phyloP scores from a whole-genome alignment of 2,113 vertebrate species.

The Lota lota region DNA sequence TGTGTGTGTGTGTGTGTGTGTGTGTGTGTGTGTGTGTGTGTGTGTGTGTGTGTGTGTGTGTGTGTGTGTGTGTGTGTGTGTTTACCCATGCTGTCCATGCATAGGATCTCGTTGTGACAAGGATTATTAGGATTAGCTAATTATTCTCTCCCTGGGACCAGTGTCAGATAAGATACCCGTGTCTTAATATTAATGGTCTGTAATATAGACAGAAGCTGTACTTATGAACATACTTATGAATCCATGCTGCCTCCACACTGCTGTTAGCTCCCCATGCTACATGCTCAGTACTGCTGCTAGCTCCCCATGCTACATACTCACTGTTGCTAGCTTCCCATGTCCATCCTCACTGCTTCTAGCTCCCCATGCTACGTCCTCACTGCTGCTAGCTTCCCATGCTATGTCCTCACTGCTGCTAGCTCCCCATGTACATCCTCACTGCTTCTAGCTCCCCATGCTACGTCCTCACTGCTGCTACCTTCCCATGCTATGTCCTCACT shows the following conservation, averaged over 20 bases:
- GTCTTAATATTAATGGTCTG: conserved; percentile 69
- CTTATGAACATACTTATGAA: too few relatives aligned
- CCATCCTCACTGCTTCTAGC: too few relatives aligned
- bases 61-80: conserved; percentile 29
- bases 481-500: too few relatives aligned
- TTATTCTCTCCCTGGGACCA: conserved; percentile 70
- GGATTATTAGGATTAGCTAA: conserved; percentile 71
- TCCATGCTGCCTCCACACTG: conserved; percentile 25
- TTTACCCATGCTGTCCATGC: conserved; percentile 38
- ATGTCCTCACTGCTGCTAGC: too few relatives aligned
- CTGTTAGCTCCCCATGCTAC: not conserved
- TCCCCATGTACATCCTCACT: too few relatives aligned
- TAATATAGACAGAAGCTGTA: conserved; percentile 73
- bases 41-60: conserved; percentile 19
- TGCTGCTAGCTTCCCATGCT: too few relatives aligned
- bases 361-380: too few relatives aligned
- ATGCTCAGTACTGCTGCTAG: too few relatives aligned
- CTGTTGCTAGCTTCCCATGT: too few relatives aligned
- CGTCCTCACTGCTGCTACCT: too few relatives aligned
- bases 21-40: not conserved
- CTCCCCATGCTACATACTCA: too few relatives aligned
- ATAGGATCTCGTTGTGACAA: conserved; percentile 55
- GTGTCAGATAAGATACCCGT: conserved; percentile 74
- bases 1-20: conserved; percentile 2
- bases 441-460: too few relatives aligned